Evolutionary conservation across 2,888 invertebrate species (phyloP).

Genomic region (Synergus umbraculus): DNA sequence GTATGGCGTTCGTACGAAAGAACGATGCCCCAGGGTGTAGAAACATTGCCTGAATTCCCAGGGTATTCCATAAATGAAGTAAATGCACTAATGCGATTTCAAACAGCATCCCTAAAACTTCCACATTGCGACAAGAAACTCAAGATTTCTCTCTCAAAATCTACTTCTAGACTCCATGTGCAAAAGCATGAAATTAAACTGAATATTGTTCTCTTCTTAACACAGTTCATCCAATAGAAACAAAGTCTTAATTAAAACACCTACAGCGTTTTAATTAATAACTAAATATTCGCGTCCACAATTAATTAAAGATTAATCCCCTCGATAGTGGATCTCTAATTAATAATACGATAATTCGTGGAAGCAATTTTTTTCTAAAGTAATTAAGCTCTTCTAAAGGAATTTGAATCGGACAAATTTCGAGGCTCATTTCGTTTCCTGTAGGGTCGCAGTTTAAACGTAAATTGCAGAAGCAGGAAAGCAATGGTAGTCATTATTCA

Average conservation of each 20-base stretch:
- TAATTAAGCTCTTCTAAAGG: conserved; percentile 27
- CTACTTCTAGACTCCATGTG: not conserved
- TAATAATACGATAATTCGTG: too few relatives aligned
- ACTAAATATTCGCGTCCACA: too few relatives aligned
- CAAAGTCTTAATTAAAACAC: too few relatives aligned
- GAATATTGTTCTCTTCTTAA: not conserved
- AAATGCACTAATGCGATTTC: conserved; percentile 56
- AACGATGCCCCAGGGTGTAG: conserved; percentile 51
- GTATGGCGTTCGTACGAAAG: conserved; percentile 33
- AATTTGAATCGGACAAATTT: not conserved
- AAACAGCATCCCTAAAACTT: conserved; percentile 35
- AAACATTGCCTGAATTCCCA: conserved; percentile 47
- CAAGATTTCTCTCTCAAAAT: not conserved
- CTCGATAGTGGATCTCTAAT: too few relatives aligned
- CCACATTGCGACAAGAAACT: not conserved
- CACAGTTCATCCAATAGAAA: not conserved
- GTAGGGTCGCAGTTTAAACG: conserved; percentile 41
- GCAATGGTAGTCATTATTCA: conserved; percentile 44
- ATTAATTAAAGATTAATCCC: not conserved
- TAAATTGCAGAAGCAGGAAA: conserved; percentile 42
- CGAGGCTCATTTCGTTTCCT: conserved; percentile 39
- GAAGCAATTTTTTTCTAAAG: not conserved
- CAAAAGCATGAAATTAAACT: not conserved
- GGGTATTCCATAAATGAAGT: conserved; percentile 47
- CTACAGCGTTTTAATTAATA: too few relatives aligned